phyloP scores from a whole-genome alignment of 1,140 invertebrate species.

The Matsumurasca onukii region DNA sequence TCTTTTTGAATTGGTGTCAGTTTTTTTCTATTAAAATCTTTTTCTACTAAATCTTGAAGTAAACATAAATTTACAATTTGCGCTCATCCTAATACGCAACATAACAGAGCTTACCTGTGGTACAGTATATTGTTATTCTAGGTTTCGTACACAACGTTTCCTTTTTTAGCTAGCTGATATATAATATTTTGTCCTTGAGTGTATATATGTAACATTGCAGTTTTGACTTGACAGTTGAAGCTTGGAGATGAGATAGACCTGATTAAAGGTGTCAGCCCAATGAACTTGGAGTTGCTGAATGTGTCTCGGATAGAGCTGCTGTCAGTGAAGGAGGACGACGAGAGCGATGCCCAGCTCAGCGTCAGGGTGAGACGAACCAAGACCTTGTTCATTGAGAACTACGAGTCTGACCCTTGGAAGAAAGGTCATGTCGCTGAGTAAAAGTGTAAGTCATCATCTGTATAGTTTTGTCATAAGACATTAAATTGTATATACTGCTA shows the following conservation, averaged over 20 bases:
- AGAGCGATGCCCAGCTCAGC: conserved; percentile 47
- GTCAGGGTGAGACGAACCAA: conserved; percentile 60
- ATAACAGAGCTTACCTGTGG: too few species aligned
- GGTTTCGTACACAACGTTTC: too few species aligned
- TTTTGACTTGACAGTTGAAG: conserved; percentile 47
- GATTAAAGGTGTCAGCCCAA: conserved; percentile 55
- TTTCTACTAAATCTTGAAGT: neutral
- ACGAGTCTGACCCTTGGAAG: conserved; percentile 20
- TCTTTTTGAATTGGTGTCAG: neutral
- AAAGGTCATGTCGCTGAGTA: neutral
- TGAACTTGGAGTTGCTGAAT: conserved; percentile 60
- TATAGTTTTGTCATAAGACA: too few species aligned
- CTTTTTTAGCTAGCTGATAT: too few species aligned
- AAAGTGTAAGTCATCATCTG: too few species aligned
- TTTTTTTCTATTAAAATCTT: neutral
- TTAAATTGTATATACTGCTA: too few species aligned
- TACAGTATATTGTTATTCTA: too few species aligned
- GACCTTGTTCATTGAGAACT: conserved; percentile 59
- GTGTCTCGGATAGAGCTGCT: conserved; percentile 61
- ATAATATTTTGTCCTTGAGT: too few species aligned
- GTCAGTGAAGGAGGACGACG: conserved; percentile 45
- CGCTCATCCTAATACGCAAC: too few species aligned
- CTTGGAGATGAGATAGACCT: conserved; percentile 66
- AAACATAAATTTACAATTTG: too few species aligned
- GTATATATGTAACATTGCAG: too few species aligned